phyloP scores from a whole-genome alignment of 2,888 invertebrate genomes.

The Pandemis cinnamomeana region DNA sequence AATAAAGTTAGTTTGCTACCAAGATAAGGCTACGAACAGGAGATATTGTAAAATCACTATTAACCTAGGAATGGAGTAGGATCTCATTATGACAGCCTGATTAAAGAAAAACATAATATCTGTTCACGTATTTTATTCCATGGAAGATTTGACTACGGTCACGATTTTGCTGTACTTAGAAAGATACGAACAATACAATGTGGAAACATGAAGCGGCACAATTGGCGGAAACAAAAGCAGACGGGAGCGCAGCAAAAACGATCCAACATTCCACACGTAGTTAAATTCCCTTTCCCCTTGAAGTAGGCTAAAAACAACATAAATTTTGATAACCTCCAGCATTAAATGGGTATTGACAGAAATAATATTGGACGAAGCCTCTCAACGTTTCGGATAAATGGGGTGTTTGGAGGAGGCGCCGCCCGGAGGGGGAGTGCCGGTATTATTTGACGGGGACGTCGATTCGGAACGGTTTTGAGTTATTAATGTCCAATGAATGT shows the following conservation, averaged over 20 bases:
- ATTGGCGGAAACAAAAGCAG: conserved; percentile 2
- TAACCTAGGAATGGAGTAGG: too few relatives aligned
- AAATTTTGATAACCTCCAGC: conserved; percentile 39
- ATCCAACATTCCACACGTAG: conserved; percentile 13
- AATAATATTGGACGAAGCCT: conserved; percentile 42
- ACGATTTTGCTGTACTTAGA: neutral
- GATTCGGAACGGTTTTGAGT: conserved; percentile 41
- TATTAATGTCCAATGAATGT: conserved; percentile 43
- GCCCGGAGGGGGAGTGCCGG: conserved; percentile 27
- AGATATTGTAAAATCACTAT: too few relatives aligned
- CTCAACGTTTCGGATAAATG: conserved; percentile 38
- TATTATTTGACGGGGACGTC: conserved; percentile 43
- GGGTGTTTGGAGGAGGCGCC: conserved; percentile 20
- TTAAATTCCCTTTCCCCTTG: conserved; percentile 26
- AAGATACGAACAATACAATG: neutral
- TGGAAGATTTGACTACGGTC: neutral
- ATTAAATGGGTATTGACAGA: conserved; percentile 43
- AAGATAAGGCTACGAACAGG: too few relatives aligned
- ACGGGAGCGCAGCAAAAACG: conserved; percentile 1
- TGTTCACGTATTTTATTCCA: neutral
- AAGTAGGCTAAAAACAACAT: conserved; percentile 37
- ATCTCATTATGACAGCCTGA: too few relatives aligned
- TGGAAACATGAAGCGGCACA: neutral
- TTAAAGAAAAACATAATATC: too few relatives aligned
- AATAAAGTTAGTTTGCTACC: too few relatives aligned